Percentiles rank a stretch among this genome's conserved stretches.
phyloP scores from a whole-genome alignment of 2,888 invertebrate genomes.

The Epirrhoe tristata region DNA sequence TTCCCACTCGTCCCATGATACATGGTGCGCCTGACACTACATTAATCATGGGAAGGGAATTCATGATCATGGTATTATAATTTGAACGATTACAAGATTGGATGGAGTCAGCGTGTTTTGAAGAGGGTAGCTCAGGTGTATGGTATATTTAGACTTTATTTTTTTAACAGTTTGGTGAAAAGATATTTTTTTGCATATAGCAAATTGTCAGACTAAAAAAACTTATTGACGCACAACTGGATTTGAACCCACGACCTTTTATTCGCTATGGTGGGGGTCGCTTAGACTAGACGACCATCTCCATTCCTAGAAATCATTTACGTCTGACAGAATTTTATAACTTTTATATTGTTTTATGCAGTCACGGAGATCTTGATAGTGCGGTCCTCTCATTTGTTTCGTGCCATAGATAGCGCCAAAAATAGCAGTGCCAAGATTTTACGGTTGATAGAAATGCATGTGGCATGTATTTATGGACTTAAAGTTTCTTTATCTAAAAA shows the following conservation, averaged over 20 bases:
- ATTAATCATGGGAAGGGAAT: slow-evolving; percentile 29
- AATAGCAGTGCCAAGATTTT: slow-evolving; percentile 45
- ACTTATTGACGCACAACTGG: too few relatives aligned
- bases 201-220: too few relatives aligned
- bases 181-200: too few relatives aligned
- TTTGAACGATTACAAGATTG: slow-evolving; percentile 5
- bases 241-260: too few relatives aligned
- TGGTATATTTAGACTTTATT: too few relatives aligned
- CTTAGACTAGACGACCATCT: too few relatives aligned
- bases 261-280: too few relatives aligned
- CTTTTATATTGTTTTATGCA: slow-evolving; percentile 5
- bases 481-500: slow-evolving; percentile 26
- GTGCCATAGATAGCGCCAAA: slow-evolving; percentile 42
- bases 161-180: too few relatives aligned
- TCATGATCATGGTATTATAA: slow-evolving; percentile 15
- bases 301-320: background rate
- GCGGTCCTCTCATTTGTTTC: slow-evolving; percentile 37
- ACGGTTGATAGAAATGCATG: slow-evolving; percentile 41
- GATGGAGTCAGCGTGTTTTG: background rate
- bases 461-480: slow-evolving; percentile 39
- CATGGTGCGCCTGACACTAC: slow-evolving; percentile 27
- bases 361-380: slow-evolving; percentile 25
- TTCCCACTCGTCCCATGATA: slow-evolving; percentile 24
- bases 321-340: background rate
- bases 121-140: background rate